Evolutionary conservation across 2,113 vertebrate species (phyloP), one percentile per base, ranked within the genome.

Genomic region (Neodon shergylaensis): DNA sequence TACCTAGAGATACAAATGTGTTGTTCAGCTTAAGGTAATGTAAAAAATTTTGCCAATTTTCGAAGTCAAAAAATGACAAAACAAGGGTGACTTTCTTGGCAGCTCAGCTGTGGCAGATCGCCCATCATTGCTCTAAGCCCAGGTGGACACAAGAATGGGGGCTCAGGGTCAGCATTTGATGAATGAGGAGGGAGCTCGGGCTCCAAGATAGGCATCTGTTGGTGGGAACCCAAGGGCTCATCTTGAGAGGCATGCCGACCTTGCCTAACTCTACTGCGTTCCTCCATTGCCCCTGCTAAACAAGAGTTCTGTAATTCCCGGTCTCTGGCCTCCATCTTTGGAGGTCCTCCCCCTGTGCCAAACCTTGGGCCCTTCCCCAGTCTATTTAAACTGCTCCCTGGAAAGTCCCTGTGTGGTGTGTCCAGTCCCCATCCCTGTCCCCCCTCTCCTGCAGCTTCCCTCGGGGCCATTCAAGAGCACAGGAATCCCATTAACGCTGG

Each of bases 21-120:
- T 21, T 74, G 72, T 21, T 26, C 93, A 44, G 44, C 66, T 89
- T 90, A 13, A 90, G 79, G 74, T 85, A 49, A 92, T 0, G 1
- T 63, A 68, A 92, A 17, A 17, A 70, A 39, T 54, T 70, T 33
- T 78, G 33, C 31, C 63, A 42, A 33, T 95, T 95, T 77, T 72
- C 72, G 1, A 39, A 24, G n/a, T 96, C 47, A 84, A 79, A 63
- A 92, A 94, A 93, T 24, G 8, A 91, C 47, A 90, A 90, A 82
- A 87, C 21, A 74, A 91, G 13, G 13, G 52, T 70, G 77, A 26
- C 72, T 58, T 33, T 16, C 74, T 28, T 26, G 65, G 47, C 28
- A 39, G 58, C 70, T 86, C 70, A 70, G 54, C 78, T 66, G 12
- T 39, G 33, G 42, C 84, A 83, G 47, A 87, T 9, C n/a, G 33